These are phyloP conservation scores for Leuciscus waleckii DNA, from an alignment of 2,797 vertebrate genomes.

Conservation along the genomic window DNA sequence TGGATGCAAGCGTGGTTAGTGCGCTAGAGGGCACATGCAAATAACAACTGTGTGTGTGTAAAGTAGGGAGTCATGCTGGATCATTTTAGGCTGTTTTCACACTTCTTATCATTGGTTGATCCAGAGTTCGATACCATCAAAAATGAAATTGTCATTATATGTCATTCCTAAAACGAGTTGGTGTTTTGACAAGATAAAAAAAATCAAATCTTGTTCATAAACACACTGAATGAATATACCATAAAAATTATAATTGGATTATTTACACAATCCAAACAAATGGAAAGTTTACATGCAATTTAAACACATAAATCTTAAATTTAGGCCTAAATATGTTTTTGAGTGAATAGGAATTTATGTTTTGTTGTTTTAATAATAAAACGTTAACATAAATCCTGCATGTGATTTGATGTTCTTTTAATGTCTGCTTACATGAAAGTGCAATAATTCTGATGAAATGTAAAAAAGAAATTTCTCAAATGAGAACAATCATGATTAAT, in stretches of 20 bases:
- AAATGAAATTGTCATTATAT: too few species aligned
- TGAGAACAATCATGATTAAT: neutral
- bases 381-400: neutral
- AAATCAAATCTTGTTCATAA: too few species aligned
- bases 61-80: neutral
- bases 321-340: neutral
- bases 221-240: too few species aligned
- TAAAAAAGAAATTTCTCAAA: neutral
- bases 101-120: neutral
- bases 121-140: neutral
- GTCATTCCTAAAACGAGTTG: too few species aligned
- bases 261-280: neutral
- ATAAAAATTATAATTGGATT: too few species aligned
- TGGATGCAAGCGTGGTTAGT: slow-evolving; percentile 36
- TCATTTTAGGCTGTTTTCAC: slow-evolving; percentile 14
- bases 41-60: neutral
- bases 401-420: neutral
- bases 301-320: neutral
- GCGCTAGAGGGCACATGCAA: slow-evolving; percentile 39
- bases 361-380: neutral
- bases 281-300: neutral
- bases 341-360: neutral
- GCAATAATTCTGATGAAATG: neutral
- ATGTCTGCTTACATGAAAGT: neutral
- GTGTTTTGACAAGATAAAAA: too few species aligned